Percentiles rank a stretch among this genome's conserved stretches.
phyloP scores from a whole-genome alignment of 2,113 vertebrate genomes.

The Galemys pyrenaicus region DNA sequence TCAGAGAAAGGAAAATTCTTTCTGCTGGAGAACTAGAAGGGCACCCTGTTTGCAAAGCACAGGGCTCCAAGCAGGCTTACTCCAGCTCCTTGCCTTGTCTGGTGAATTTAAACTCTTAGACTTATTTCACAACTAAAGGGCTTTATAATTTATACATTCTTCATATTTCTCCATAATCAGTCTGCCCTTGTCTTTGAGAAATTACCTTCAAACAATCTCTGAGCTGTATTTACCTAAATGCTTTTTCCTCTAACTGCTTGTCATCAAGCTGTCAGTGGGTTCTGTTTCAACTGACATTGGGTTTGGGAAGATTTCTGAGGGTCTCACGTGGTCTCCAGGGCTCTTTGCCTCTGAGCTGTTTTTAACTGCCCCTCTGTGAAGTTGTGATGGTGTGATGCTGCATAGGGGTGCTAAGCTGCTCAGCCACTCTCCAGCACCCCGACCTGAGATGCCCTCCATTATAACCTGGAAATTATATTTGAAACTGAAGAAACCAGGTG shows the following conservation, averaged over 20 bases:
- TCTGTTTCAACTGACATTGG: not conserved
- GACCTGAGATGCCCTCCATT: not conserved
- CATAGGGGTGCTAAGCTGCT: not conserved
- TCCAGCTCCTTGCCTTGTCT: not conserved
- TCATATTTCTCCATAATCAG: not conserved
- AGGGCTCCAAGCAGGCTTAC: not conserved
- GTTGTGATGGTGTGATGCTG: not conserved
- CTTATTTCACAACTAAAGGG: not conserved
- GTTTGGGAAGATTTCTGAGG: not conserved
- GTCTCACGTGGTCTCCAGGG: accelerated
- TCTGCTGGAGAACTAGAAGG: not conserved
- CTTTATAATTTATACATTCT: not conserved
- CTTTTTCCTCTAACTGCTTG: not conserved
- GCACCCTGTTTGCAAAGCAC: not conserved
- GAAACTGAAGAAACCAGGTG: not conserved
- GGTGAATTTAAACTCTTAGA: not conserved
- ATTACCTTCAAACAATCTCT: not conserved
- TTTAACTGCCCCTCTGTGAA: not conserved
- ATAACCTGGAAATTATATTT: not conserved
- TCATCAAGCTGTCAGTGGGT: not conserved
- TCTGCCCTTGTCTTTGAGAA: conserved; percentile 4
- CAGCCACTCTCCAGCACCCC: not conserved
- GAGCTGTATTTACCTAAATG: conserved; percentile 40
- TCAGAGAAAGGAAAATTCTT: not conserved
- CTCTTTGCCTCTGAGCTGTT: not conserved